Evolutionary conservation across 2,113 vertebrate genomes (phyloP), one percentile per base, ranked within the genome.

Genomic region (Pipa parva): DNA sequence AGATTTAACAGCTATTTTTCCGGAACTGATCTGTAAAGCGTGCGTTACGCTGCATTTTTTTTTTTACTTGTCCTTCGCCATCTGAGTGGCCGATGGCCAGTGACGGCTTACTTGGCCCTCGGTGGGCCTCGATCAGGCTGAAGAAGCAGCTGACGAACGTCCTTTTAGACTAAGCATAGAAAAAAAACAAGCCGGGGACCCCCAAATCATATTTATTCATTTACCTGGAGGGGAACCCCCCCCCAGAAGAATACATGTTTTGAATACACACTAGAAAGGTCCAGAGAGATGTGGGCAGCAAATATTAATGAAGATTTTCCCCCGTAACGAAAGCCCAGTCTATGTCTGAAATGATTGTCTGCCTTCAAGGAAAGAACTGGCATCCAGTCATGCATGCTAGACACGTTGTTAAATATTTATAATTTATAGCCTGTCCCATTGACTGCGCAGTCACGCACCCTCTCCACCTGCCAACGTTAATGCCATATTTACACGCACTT

Each of bases 371-470:
- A 8, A 31, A 60, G 56, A 18, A 22, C 45, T 39, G 22, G 28
- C 22, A 27, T 13, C 56, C 65, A 60, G 10, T 68, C 65, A 68
- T 68, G 65, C 65, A 33, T 33, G 28, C 25, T 55, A 49, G 28
- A 67, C 42, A 18, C 42, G 15, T 9, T 46, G 48, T 68, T 33
- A 68, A 60, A 59, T 59, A 68, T 68, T 68, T 29, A 68, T 68
- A 4, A 36, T 12, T 36, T 5, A 5, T 36, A 36, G 6, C 10
- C 33, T 12, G 33, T 13, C 33, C 33, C 33, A 36, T 5, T 13
- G 10, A n/a, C n/a, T 45, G 39, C 4, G 39, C 18, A 4, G 13
- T n/a, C 46, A 26, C 22, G 4, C 27, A 8, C 15, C n/a, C 52
- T 6, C 26, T n/a, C 52, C 26, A 29, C 9, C 21, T 51, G 12